Evolutionary conservation across 2,888 invertebrate genomes (phyloP).

Genomic region (Zaprionus lineosus): DNA sequence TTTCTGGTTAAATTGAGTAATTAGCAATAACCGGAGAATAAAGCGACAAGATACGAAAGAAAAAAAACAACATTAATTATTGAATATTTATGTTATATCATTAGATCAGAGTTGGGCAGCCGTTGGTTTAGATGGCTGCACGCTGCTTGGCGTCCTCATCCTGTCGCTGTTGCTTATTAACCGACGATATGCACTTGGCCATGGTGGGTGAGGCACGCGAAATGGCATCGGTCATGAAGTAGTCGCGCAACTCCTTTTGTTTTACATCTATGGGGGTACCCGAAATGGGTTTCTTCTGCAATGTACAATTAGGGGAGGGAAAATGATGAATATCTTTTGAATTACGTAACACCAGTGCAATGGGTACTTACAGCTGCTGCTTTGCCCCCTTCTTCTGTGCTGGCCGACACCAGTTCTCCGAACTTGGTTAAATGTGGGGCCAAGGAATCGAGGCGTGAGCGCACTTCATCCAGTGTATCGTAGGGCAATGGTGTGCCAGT

Average conservation of each 20-base stretch:
- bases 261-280: conserved; percentile 87
- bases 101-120: conserved; percentile 32
- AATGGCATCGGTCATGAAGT: conserved; percentile 97
- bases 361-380: conserved; percentile 85
- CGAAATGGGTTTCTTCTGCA: conserved; percentile 83
- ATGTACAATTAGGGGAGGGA: too few species aligned
- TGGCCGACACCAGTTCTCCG: conserved; percentile 92
- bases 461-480: conserved; percentile 92
- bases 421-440: conserved; percentile 95
- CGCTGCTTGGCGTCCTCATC: conserved; percentile 62
- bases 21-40: conserved; percentile 39
- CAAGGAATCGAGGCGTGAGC: conserved; percentile 91
- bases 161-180: conserved; percentile 85
- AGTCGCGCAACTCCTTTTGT: conserved; percentile 91
- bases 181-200: conserved; percentile 98
- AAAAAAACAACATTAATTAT: conserved; percentile 59
- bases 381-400: conserved; percentile 90
- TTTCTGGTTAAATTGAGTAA: conserved; percentile 25
- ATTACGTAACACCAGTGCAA: neutral
- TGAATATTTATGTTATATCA: conserved; percentile 60
- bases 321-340: neutral
- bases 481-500: conserved; percentile 90
- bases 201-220: conserved; percentile 98
- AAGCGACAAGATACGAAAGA: conserved; percentile 31
- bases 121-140: conserved; percentile 57